These are phyloP conservation scores for Typhlomys cinereus DNA, from an alignment of 2,113 vertebrate genomes.

Conservation along the genomic window DNA sequence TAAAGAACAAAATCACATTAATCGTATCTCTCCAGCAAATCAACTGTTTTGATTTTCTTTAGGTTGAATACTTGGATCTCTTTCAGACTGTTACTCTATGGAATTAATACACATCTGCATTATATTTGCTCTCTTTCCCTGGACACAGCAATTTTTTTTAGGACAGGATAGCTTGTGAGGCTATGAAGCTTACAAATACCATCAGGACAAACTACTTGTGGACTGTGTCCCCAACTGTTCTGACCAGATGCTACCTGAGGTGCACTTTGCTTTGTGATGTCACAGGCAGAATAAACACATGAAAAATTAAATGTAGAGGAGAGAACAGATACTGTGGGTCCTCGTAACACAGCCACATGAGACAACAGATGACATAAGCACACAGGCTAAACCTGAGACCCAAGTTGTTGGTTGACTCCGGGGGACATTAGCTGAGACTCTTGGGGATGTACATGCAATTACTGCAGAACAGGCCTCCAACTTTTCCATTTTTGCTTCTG, in stretches of 20 bases:
- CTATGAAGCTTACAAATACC: neutral
- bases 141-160: neutral
- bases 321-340: neutral
- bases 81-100: constrained; percentile 17
- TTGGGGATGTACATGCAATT: neutral
- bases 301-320: neutral
- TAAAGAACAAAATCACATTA: neutral
- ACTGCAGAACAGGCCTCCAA: neutral
- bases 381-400: neutral
- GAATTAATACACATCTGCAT: neutral
- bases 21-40: neutral
- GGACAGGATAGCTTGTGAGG: neutral
- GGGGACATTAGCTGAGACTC: neutral
- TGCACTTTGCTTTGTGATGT: neutral
- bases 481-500: neutral
- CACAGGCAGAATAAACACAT: neutral
- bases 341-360: neutral
- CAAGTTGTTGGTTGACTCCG: neutral
- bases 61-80: neutral
- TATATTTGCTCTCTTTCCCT: neutral
- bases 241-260: neutral
- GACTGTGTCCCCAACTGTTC: neutral
- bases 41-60: neutral
- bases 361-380: neutral
- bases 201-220: neutral